Evolutionary conservation across 2,113 vertebrate genomes (phyloP).

Genomic region (Blennius ocellaris): DNA sequence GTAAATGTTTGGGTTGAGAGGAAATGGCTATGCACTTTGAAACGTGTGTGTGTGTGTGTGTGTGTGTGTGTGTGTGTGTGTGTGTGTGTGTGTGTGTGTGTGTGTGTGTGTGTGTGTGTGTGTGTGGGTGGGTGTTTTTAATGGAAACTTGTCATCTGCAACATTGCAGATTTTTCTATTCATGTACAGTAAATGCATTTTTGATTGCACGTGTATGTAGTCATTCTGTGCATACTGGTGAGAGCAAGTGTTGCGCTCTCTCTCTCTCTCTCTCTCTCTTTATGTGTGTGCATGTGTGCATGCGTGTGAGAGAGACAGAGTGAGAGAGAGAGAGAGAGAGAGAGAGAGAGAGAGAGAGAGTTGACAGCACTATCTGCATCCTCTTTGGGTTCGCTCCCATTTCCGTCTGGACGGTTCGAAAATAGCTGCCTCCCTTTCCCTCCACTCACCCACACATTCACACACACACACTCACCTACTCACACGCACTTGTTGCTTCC

Average conservation of each 20-base stretch:
- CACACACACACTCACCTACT: constrained; percentile 52
- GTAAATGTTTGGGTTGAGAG: constrained; percentile 27
- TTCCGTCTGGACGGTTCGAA: constrained; percentile 90
- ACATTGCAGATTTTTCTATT: no score
- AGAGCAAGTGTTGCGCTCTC: no score
- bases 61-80: constrained; percentile 17
- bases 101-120: constrained; percentile 26
- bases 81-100: constrained; percentile 11
- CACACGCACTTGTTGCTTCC: constrained; percentile 86
- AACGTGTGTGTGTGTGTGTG: no score
- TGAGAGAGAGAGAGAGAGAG: no score
- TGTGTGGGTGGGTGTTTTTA: no score
- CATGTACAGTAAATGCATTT: no score
- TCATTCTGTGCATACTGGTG: no score
- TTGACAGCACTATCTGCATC: constrained; percentile 87
- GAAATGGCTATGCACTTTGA: constrained; percentile 9
- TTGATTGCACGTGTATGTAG: no score
- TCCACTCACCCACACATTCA: constrained; percentile 44
- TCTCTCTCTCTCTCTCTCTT: no score
- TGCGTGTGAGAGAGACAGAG: no score
- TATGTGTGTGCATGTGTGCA: no score
- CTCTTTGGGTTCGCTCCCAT: constrained; percentile 87
- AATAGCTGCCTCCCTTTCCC: constrained; percentile 85
- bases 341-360: background rate
- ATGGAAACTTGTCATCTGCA: no score